Percentiles rank a stretch among this genome's conserved stretches.
These are phyloP conservation scores for Aegithalos caudatus DNA, from an alignment of 2,113 vertebrate genomes.

Conservation along the genomic window DNA sequence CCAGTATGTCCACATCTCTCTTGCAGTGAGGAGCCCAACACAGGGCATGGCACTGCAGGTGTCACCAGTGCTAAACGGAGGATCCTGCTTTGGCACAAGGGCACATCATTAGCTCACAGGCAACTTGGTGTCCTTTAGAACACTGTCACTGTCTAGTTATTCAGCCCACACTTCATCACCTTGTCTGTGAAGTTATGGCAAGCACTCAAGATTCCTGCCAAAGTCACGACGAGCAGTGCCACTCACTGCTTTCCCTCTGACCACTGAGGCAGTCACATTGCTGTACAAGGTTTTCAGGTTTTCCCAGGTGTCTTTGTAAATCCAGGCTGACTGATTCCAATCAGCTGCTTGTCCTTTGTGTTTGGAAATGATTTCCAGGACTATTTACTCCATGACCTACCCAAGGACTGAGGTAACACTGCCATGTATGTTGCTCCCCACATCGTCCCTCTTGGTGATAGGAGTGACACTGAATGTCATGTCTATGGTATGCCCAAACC, in stretches of 20 bases:
- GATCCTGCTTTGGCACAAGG: background rate
- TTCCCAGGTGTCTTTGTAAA: background rate
- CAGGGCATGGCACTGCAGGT: background rate
- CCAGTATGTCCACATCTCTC: background rate
- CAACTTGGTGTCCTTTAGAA: background rate
- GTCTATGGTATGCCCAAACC: background rate
- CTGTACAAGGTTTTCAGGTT: background rate
- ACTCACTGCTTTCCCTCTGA: background rate
- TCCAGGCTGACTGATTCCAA: background rate
- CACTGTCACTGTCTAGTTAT: background rate
- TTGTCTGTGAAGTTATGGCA: background rate
- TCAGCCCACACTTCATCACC: background rate
- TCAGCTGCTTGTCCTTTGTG: background rate
- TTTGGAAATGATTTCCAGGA: background rate
- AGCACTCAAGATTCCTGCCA: background rate
- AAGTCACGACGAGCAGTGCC: background rate
- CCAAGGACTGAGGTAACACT: background rate
- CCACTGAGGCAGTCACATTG: accelerated
- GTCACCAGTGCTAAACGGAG: background rate
- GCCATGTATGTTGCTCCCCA: background rate
- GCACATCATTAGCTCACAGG: background rate
- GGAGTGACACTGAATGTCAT: background rate
- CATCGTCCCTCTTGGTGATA: background rate
- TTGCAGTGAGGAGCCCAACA: background rate
- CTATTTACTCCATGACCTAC: background rate